Percentiles rank a stretch among this genome's conserved stretches.
phyloP scores from a whole-genome alignment of 2,113 vertebrate genomes.

The Empidonax traillii region DNA sequence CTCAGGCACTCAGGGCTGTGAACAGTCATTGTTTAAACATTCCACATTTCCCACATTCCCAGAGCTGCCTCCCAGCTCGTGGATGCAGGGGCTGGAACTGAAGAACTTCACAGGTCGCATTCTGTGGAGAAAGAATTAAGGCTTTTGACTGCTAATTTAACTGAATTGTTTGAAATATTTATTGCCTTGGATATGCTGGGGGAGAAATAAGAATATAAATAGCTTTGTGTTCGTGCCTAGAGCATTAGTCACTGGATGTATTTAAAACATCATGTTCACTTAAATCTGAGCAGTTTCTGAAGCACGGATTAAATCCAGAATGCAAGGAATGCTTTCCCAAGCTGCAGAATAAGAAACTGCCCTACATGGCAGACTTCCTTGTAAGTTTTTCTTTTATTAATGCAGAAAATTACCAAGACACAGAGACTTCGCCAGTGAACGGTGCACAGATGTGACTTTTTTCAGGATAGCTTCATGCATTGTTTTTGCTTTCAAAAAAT shows the following conservation, averaged over 20 bases:
- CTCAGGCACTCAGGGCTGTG: neutral
- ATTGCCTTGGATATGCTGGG: neutral
- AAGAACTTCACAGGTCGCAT: neutral
- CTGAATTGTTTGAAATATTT: neutral
- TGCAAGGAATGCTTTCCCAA: neutral
- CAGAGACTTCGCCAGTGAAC: neutral
- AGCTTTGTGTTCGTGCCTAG: neutral
- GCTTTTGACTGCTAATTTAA: neutral
- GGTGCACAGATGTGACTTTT: neutral
- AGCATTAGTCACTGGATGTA: constrained; percentile 1
- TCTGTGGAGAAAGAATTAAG: neutral
- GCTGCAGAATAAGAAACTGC: neutral
- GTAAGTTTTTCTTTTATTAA: neutral
- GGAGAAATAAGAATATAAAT: constrained; percentile 20
- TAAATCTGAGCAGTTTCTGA: constrained; percentile 28
- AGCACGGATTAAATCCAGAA: neutral
- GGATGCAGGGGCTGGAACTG: neutral
- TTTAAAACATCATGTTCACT: neutral
- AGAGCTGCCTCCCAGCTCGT: accelerated
- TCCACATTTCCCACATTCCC: neutral
- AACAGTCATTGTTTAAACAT: neutral
- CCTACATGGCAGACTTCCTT: neutral
- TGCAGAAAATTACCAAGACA: neutral
- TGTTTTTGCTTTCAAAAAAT: neutral
- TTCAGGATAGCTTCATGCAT: neutral